These are phyloP conservation scores for Frankliniella fusca DNA, from an alignment of 2,888 invertebrate species.

Conservation along the genomic window DNA sequence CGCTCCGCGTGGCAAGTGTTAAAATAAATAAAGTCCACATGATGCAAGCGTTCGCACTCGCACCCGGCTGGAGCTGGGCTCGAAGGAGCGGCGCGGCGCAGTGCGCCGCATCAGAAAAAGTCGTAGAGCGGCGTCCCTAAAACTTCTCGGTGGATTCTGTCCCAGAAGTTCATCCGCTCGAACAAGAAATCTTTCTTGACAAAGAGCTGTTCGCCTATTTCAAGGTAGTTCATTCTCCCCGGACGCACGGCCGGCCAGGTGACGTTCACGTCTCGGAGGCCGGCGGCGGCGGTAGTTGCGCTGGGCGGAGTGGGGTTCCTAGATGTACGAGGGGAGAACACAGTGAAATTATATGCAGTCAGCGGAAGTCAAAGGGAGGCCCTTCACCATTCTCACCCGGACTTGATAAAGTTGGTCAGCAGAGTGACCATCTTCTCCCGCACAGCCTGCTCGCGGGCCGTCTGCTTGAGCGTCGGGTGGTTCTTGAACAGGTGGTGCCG, in stretches of 20 bases:
- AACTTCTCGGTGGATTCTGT: background rate
- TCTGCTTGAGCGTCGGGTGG: constrained; percentile 8
- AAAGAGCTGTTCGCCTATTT: background rate
- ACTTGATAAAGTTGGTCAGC: constrained; percentile 9
- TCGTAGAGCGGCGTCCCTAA: background rate
- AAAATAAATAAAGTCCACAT: too few relatives aligned
- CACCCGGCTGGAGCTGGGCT: too few relatives aligned
- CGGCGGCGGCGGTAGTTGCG: background rate
- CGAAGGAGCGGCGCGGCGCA: background rate
- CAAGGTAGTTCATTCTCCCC: background rate
- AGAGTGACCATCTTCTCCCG: background rate
- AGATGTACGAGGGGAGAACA: too few relatives aligned
- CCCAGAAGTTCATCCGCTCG: constrained; percentile 1
- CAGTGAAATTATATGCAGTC: background rate
- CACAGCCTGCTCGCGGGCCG: background rate
- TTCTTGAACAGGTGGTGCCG: constrained; percentile 9
- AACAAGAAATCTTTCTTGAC: background rate
- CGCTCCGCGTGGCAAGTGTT: too few relatives aligned
- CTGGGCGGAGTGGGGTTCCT: background rate
- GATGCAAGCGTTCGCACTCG: too few relatives aligned
- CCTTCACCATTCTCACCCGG: background rate
- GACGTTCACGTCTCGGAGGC: background rate
- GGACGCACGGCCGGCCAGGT: background rate
- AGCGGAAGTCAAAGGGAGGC: background rate
- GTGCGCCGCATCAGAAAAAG: background rate